Evolutionary conservation across 2,888 invertebrate species (phyloP), one percentile per base, ranked within the genome.

Genomic region (Caenorhabditis sp.): DNA sequence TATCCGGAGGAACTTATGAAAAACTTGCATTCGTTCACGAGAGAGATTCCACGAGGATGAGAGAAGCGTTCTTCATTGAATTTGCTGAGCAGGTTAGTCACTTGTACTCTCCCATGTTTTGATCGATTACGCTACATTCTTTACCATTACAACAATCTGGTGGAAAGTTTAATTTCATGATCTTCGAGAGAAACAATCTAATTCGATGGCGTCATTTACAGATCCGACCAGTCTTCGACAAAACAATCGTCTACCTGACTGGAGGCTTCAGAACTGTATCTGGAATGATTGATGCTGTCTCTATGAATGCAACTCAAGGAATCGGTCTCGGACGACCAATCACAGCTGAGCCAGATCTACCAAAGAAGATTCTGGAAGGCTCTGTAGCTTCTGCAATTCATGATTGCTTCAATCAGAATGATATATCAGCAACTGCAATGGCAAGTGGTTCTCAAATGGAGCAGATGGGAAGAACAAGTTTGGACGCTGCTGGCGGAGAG

Each of bases 1-100:
- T 90, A 16, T 89, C 90, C 12, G 90, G 90, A n/a, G 90, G 90
- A 54, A 89, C 88, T 0, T 85, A 82, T 38, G 89, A 90, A 68
- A 88, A 87, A 16, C 58, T 85, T 1, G 87, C 85, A 0, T 89
- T 88, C 73, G 70, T 73, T 47, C 84, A 86, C 44, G 24, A 80
- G 74, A 66, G 86, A 22, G 90, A 90, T 14, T 89, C 89, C 7
- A 90, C 90, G 16, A 69, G 81, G 38, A 66, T 80, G 7, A 83
- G 90, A 10, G 90, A 90, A 63, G 88, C 89, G 0, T 90, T 88
- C 72, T 89, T 89, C 58, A 61, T 88, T 8, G 89, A 89, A 24
- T 90, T 90, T 28, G 70, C 90, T 6, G 85, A 84, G 51, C 64
- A 87, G 24, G 68, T 68, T 8, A 38, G 54, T 26, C 26, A n/a